These are phyloP conservation scores for Gambusia holbrooki DNA, from an alignment of 2,113 vertebrate species.

Conservation along the genomic window DNA sequence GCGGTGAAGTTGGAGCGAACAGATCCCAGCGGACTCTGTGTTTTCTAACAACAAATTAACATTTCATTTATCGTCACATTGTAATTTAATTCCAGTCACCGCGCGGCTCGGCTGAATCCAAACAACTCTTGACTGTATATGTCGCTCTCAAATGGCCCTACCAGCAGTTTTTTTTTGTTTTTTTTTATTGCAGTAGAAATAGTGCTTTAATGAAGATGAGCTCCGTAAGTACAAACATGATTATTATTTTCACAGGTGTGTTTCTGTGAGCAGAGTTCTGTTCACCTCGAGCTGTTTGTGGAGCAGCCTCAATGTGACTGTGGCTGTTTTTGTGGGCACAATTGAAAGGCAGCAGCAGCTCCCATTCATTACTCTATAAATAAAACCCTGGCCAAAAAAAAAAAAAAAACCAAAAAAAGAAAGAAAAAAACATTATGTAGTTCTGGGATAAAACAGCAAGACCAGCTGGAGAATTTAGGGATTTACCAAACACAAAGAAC, in stretches of 20 bases:
- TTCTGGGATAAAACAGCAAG: slow-evolving; percentile 58
- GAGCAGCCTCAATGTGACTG: slow-evolving; percentile 33
- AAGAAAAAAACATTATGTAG: slow-evolving; percentile 49
- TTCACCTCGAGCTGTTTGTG: slow-evolving; percentile 26
- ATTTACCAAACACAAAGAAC: slow-evolving; percentile 48
- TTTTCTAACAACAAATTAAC: slow-evolving; percentile 31
- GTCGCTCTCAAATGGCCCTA: slow-evolving; percentile 33
- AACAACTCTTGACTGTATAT: slow-evolving; percentile 16
- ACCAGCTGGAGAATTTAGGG: slow-evolving; percentile 62
- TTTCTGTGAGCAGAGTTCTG: slow-evolving; percentile 28
- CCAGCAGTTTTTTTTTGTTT: neutral
- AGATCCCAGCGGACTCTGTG: slow-evolving; percentile 7
- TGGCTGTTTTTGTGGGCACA: slow-evolving; percentile 39
- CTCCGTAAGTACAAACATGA: slow-evolving; percentile 38
- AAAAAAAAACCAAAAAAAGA: neutral
- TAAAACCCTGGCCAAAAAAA: slow-evolving; percentile 58
- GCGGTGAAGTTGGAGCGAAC: slow-evolving; percentile 2
- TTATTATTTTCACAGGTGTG: slow-evolving; percentile 53
- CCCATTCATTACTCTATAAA: slow-evolving; percentile 67
- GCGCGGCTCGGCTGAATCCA: slow-evolving; percentile 24
- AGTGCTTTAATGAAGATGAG: slow-evolving; percentile 48
- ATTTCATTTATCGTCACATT: slow-evolving; percentile 46
- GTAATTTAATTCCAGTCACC: slow-evolving; percentile 32
- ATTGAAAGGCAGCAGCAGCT: slow-evolving; percentile 32
- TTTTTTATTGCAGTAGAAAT: slow-evolving; percentile 31